Evolutionary conservation across 1,140 invertebrate species (phyloP).

Genomic region (Chymomyza costata): DNA sequence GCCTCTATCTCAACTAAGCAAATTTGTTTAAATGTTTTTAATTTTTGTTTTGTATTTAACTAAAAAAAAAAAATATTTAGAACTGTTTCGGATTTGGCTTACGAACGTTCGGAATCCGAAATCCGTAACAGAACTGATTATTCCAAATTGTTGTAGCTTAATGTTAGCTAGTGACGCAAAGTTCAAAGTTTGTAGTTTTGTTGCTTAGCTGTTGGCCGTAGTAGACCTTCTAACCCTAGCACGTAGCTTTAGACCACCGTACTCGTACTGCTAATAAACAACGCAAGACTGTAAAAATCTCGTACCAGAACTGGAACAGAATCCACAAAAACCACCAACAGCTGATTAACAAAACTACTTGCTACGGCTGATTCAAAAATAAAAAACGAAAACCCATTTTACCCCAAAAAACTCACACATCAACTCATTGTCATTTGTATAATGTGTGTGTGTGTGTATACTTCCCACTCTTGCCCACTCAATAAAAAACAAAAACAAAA

Average conservation of each 20-base stretch:
- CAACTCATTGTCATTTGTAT: no score
- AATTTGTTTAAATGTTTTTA: slow-evolving; percentile 34
- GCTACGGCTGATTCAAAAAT: background rate
- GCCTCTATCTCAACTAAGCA: background rate
- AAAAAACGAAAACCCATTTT: background rate
- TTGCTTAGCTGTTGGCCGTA: slow-evolving; percentile 69
- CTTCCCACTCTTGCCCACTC: no score
- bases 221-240: no score
- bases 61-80: slow-evolving; percentile 8
- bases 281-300: slow-evolving; percentile 13
- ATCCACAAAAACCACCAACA: slow-evolving; percentile 41
- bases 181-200: slow-evolving; percentile 60
- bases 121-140: no score
- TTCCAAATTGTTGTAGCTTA: slow-evolving; percentile 39
- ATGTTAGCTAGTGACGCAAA: slow-evolving; percentile 5
- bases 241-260: slow-evolving; percentile 39
- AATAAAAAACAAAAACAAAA: no score
- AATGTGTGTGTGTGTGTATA: no score
- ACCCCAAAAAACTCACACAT: no score
- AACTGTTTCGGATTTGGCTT: no score
- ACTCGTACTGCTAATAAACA: slow-evolving; percentile 47
- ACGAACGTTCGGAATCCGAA: no score
- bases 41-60: slow-evolving; percentile 31
- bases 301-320: slow-evolving; percentile 3
- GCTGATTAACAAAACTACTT: slow-evolving; percentile 64